A percentile compares a stretch with the other conserved stretches of the same genome.
phyloP scores from a whole-genome alignment of 2,113 vertebrate genomes.

The Corydoras sp. region DNA sequence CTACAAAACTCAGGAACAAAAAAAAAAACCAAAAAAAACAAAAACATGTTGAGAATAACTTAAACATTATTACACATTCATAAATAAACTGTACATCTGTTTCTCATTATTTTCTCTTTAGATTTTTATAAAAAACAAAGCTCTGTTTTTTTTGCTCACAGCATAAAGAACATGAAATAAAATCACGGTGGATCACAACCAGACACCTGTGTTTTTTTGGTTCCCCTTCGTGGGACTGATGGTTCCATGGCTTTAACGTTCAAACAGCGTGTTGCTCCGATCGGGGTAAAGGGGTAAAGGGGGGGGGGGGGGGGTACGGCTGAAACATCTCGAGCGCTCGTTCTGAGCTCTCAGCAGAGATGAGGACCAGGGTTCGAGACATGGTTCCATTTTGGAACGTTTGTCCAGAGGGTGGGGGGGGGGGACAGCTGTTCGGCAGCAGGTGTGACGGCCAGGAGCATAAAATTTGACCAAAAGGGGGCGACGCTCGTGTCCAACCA shows the following conservation, averaged over 20 bases:
- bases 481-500: too few relatives aligned
- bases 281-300: not conserved
- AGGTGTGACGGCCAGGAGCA: too few relatives aligned
- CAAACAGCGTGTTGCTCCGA: not conserved
- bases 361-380: too few relatives aligned
- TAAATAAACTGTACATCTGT: conserved; percentile 46
- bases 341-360: too few relatives aligned
- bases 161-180: conserved; percentile 45
- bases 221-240: conserved; percentile 49
- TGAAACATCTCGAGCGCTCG: too few relatives aligned
- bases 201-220: conserved; percentile 64
- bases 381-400: too few relatives aligned
- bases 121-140: conserved; percentile 20
- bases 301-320: too few relatives aligned
- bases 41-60: conserved; percentile 58
- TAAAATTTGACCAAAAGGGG: too few relatives aligned
- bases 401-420: too few relatives aligned
- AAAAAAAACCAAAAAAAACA: too few relatives aligned
- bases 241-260: conserved; percentile 47
- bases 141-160: conserved; percentile 4
- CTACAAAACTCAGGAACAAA: conserved; percentile 24
- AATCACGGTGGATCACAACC: conserved; percentile 69
- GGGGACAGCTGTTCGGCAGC: too few relatives aligned
- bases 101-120: not conserved
- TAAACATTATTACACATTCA: conserved; percentile 65